These are phyloP conservation scores for Arion vulgaris DNA, from an alignment of 1,140 invertebrate species.

Conservation along the genomic window DNA sequence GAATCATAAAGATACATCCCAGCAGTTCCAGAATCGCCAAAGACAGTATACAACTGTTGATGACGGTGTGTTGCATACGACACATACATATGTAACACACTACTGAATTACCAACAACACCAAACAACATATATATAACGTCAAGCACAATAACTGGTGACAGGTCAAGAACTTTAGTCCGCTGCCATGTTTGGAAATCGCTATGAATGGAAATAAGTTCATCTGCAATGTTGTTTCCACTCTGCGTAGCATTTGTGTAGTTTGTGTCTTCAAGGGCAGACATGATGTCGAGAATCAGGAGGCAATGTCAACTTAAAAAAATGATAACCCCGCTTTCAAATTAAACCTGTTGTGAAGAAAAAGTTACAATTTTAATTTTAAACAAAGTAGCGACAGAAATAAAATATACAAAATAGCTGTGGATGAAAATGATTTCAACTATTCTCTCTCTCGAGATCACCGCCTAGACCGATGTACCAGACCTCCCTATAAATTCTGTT, in stretches of 20 bases:
- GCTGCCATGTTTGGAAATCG: not conserved
- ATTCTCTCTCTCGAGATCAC: too few relatives aligned
- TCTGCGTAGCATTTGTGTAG: not conserved
- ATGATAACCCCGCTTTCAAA: too few relatives aligned
- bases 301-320: too few relatives aligned
- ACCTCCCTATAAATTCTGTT: too few relatives aligned
- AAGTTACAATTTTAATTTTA: too few relatives aligned
- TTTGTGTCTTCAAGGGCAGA: not conserved
- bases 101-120: slow-evolving; percentile 50
- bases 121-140: slow-evolving; percentile 45
- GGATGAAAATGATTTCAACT: too few relatives aligned
- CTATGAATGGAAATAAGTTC: not conserved
- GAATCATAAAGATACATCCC: slow-evolving; percentile 47
- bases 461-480: too few relatives aligned
- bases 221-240: not conserved
- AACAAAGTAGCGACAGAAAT: too few relatives aligned
- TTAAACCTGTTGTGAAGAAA: too few relatives aligned
- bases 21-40: slow-evolving; percentile 48
- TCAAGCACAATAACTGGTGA: slow-evolving; percentile 43
- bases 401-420: too few relatives aligned
- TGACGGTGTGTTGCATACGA: slow-evolving; percentile 37
- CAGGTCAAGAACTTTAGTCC: slow-evolving; percentile 8
- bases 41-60: slow-evolving; percentile 49
- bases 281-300: not conserved
- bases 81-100: slow-evolving; percentile 48